Conservation (phyloP, 1,140 invertebrate genomes). For the Neocloeon triangulifer region DNA sequence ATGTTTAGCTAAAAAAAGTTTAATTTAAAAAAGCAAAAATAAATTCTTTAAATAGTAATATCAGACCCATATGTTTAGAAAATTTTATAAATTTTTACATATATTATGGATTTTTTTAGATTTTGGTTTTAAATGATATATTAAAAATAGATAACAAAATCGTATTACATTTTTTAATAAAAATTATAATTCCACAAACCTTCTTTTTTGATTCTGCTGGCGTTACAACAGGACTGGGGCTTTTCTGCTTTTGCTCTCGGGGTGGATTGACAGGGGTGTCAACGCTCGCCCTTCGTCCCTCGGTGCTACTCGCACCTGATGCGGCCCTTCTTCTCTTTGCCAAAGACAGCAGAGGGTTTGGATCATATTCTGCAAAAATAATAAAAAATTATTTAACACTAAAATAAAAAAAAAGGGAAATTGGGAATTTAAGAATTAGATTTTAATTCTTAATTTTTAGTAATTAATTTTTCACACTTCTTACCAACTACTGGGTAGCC, state of each 20-base stretch:
- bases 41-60: too few relatives aligned
- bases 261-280: constrained; percentile 10
- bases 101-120: too few relatives aligned
- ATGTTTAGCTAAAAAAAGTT: too few relatives aligned
- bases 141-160: too few relatives aligned
- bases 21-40: too few relatives aligned
- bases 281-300: constrained; percentile 26
- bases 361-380: constrained; percentile 39
- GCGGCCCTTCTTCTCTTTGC: constrained; percentile 47
- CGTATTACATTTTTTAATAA: too few relatives aligned
- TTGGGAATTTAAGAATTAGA: neutral
- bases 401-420: neutral
- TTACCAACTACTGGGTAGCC: constrained; percentile 45
- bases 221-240: too few relatives aligned
- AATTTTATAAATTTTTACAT: too few relatives aligned
- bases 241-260: constrained; percentile 9
- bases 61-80: too few relatives aligned
- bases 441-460: neutral
- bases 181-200: too few relatives aligned
- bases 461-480: constrained; percentile 3
- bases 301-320: constrained; percentile 19
- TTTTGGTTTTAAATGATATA: too few relatives aligned
- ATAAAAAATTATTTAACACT: constrained; percentile 3
- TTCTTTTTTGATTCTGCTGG: too few relatives aligned
- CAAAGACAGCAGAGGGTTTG: constrained; percentile 49